phyloP scores from a whole-genome alignment of 2,113 vertebrate genomes.

The Erinaceus europaeus region DNA sequence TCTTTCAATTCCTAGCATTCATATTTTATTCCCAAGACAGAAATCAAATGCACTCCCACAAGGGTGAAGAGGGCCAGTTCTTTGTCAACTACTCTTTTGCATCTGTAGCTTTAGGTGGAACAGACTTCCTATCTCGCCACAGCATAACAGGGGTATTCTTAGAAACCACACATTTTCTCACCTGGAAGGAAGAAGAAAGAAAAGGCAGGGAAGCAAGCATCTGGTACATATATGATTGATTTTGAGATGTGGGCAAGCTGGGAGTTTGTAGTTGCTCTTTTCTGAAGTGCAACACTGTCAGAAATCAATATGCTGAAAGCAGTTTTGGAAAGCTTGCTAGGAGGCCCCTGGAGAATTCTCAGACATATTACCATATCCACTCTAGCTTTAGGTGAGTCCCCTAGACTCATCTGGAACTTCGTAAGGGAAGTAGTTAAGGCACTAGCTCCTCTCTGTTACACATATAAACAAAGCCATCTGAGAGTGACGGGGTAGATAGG shows the following conservation, averaged over 20 bases:
- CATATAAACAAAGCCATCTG: neutral
- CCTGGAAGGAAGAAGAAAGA: neutral
- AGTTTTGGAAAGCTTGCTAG: constrained; percentile 47
- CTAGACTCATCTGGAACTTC: neutral
- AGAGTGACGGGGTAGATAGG: too few relatives aligned
- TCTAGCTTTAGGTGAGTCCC: neutral
- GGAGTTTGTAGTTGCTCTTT: constrained; percentile 65
- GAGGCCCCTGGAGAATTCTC: constrained; percentile 46
- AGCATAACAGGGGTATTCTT: constrained; percentile 25
- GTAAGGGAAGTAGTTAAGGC: neutral
- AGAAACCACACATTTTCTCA: constrained; percentile 45
- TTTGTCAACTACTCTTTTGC: constrained; percentile 28
- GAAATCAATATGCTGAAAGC: constrained; percentile 70
- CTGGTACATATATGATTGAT: constrained; percentile 57
- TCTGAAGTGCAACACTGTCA: constrained; percentile 58
- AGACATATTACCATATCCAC: constrained; percentile 25
- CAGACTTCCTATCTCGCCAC: neutral
- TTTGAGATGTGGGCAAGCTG: constrained; percentile 60
- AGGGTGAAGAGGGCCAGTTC: neutral
- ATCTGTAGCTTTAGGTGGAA: constrained; percentile 31
- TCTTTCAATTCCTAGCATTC: constrained; percentile 28
- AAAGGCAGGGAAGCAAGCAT: constrained; percentile 50
- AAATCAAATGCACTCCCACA: constrained; percentile 35
- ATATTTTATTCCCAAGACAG: neutral
- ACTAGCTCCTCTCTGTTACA: neutral